These are phyloP conservation scores for Papilio dardanus DNA, from an alignment of 1,140 invertebrate genomes.

Conservation along the genomic window DNA sequence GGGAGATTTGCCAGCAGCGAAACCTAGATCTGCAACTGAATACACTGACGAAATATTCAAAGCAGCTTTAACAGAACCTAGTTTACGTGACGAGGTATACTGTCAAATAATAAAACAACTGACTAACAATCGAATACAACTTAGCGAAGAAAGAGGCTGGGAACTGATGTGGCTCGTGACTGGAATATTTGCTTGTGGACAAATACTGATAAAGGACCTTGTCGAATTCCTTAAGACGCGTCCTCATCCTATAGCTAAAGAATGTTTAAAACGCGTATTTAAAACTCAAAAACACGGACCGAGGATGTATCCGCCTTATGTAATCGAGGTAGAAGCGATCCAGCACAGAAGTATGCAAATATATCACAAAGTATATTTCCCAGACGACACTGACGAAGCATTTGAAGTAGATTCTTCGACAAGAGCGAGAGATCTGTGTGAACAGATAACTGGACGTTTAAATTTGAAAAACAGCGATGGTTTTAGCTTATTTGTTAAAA, in stretches of 20 bases:
- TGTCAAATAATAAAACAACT: conserved; percentile 98
- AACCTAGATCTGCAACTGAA: conserved; percentile 87
- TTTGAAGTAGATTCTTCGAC: conserved; percentile 92
- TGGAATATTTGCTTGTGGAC: conserved; percentile 91
- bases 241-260: conserved; percentile 89
- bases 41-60: conserved; percentile 96
- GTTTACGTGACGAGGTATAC: conserved; percentile 94
- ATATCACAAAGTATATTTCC: conserved; percentile 96
- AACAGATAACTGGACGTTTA: conserved; percentile 89
- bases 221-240: conserved; percentile 91
- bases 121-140: conserved; percentile 91
- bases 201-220: conserved; percentile 83
- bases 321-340: conserved; percentile 97
- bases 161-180: conserved; percentile 96
- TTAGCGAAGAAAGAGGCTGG: conserved; percentile 96
- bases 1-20: conserved; percentile 94
- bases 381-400: conserved; percentile 95
- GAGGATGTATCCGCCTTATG: conserved; percentile 94
- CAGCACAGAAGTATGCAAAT: conserved; percentile 97
- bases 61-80: conserved; percentile 89
- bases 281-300: conserved; percentile 90
- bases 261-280: conserved; percentile 92
- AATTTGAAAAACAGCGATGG: conserved; percentile 90
- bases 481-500: conserved; percentile 96
- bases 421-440: conserved; percentile 92